A percentile compares a stretch with the other conserved stretches of the same genome.
phyloP scores from a whole-genome alignment of 2,888 invertebrate genomes.

The Nowickia ferox region DNA sequence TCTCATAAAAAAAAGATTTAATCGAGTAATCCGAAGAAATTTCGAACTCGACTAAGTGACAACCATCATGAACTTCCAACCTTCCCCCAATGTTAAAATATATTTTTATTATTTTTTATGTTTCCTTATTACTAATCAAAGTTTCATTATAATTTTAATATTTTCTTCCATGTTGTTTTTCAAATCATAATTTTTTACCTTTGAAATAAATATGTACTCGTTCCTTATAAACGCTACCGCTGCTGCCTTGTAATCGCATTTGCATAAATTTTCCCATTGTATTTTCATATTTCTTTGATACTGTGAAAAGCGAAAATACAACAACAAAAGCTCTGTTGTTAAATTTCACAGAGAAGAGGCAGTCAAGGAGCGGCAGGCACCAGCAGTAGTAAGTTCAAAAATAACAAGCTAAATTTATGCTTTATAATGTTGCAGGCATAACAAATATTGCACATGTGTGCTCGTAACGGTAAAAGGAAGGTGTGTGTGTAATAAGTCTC shows the following conservation, averaged over 20 bases:
- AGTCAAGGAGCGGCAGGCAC: not conserved
- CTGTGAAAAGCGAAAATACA: slow-evolving; percentile 26
- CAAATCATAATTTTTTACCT: slow-evolving; percentile 20
- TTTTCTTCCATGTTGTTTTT: slow-evolving; percentile 23
- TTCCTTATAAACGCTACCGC: slow-evolving; percentile 5
- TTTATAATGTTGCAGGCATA: slow-evolving; percentile 11
- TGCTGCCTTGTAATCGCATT: slow-evolving; percentile 62
- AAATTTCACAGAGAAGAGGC: slow-evolving; percentile 2
- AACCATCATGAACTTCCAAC: too few species aligned
- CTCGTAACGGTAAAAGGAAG: not conserved
- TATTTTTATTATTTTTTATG: not conserved
- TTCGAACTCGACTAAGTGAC: too few species aligned
- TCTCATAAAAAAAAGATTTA: too few species aligned
- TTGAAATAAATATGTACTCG: slow-evolving; percentile 1
- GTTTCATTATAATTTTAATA: slow-evolving; percentile 1
- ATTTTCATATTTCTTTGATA: slow-evolving; percentile 43
- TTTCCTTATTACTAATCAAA: not conserved
- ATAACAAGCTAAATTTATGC: not conserved
- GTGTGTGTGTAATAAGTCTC: not conserved
- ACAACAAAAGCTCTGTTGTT: slow-evolving; percentile 37
- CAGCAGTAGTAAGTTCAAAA: not conserved
- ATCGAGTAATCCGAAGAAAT: too few species aligned
- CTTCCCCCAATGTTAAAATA: not conserved
- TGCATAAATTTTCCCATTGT: slow-evolving; percentile 67
- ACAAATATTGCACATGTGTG: not conserved